Evolutionary conservation across 2,797 vertebrate genomes (phyloP).

Genomic region (Spinus olivaceus): DNA sequence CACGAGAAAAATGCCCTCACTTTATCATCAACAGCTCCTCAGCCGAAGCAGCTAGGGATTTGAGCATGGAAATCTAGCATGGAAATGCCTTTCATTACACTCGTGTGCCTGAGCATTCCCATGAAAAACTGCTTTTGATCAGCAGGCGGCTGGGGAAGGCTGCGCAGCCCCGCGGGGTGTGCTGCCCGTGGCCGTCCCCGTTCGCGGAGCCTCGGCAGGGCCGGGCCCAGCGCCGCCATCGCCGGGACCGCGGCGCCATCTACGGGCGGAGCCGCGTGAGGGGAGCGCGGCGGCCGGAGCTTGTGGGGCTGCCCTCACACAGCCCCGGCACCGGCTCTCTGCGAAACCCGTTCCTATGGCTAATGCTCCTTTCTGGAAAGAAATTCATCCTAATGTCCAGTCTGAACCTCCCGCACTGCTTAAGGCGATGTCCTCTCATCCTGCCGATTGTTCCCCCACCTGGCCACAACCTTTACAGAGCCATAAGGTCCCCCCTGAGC

Average conservation of each 20-base stretch:
- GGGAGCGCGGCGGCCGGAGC: not conserved
- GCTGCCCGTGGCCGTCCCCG: not conserved
- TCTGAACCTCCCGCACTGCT: not conserved
- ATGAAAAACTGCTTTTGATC: not conserved
- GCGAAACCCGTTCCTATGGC: too few relatives aligned
- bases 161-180: not conserved
- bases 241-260: not conserved
- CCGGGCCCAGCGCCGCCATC: not conserved
- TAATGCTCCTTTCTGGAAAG: not conserved
- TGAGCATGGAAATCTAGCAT: not conserved
- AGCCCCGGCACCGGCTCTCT: not conserved
- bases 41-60: not conserved
- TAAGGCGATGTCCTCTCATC: accelerated
- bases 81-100: not conserved
- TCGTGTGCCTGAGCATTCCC: not conserved
- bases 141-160: not conserved
- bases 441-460: not conserved
- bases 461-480: not conserved
- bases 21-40: not conserved
- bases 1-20: not conserved
- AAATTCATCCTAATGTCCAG: not conserved
- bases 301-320: accelerated
- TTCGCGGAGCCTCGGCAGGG: not conserved
- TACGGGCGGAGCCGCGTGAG: not conserved
- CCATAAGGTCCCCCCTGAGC: accelerated